Evolutionary conservation across 2,113 vertebrate species (phyloP).

Genomic region (Pituophis catenifer): DNA sequence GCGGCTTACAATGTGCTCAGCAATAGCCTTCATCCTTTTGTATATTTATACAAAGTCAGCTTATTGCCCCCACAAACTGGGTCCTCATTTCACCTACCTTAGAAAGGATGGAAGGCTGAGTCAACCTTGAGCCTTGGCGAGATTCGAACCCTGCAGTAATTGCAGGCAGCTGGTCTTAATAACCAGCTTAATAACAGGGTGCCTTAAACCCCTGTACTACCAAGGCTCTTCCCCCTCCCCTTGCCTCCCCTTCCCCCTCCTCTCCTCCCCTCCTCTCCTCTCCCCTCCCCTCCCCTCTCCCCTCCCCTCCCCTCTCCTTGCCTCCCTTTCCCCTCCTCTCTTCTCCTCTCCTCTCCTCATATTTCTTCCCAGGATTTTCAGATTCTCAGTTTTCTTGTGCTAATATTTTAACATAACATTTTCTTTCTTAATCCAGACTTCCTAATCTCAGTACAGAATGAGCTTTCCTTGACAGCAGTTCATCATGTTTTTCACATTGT

Average conservation of each 20-base stretch:
- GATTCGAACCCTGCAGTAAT: no score
- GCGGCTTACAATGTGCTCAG: no score
- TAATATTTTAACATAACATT: background rate
- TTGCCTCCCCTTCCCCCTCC: background rate
- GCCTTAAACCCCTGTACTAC: no score
- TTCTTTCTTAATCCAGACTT: background rate
- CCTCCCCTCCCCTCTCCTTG: background rate
- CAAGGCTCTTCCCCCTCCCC: background rate
- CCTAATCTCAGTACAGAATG: background rate
- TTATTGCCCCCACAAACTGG: no score
- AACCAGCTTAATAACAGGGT: no score
- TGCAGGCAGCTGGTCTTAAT: no score
- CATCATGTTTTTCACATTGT: background rate
- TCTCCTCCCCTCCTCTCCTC: no score
- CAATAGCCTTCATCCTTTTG: no score
- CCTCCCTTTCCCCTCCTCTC: background rate
- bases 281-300: background rate
- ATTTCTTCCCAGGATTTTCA: background rate
- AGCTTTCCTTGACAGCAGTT: background rate
- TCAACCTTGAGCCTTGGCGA: no score
- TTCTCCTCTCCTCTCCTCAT: background rate
- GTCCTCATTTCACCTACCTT: no score
- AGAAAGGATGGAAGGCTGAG: no score
- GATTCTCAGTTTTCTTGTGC: background rate
- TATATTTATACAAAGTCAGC: no score